Conservation (phyloP, 1,140 invertebrate species). For the Steinernema khuongi region DNA sequence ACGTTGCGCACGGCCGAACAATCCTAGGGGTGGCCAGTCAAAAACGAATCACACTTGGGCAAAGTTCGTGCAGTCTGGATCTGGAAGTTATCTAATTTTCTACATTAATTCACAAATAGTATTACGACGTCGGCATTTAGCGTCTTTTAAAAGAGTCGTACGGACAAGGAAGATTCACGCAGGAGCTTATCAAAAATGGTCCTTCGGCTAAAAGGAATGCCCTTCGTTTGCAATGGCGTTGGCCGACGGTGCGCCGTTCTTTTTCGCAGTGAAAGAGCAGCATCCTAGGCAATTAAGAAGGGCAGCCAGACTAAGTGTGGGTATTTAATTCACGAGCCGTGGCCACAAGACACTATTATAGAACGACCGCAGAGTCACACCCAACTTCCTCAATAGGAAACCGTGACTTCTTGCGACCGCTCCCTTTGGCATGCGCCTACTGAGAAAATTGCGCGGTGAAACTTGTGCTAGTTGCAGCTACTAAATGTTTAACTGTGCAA, state of each 20-base stretch:
- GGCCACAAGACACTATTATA: conserved; percentile 3
- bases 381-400: conserved; percentile 6
- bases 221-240: too few relatives aligned
- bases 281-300: conserved; percentile 9
- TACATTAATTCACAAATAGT: neutral
- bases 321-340: conserved; percentile 10
- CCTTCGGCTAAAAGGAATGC: too few relatives aligned
- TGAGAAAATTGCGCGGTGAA: neutral
- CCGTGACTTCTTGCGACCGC: neutral
- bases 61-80: neutral
- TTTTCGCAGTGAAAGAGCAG: too few relatives aligned
- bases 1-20: too few relatives aligned
- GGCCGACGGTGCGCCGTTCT: too few relatives aligned
- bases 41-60: neutral
- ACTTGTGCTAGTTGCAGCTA: too few relatives aligned
- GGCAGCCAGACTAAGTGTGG: neutral
- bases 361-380: neutral
- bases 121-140: neutral
- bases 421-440: neutral
- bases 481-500: neutral
- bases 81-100: neutral
- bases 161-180: neutral
- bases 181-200: too few relatives aligned
- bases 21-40: neutral
- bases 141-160: neutral